Evolutionary conservation across 2,888 invertebrate genomes (phyloP).

Genomic region (Ichneumon xanthorius): DNA sequence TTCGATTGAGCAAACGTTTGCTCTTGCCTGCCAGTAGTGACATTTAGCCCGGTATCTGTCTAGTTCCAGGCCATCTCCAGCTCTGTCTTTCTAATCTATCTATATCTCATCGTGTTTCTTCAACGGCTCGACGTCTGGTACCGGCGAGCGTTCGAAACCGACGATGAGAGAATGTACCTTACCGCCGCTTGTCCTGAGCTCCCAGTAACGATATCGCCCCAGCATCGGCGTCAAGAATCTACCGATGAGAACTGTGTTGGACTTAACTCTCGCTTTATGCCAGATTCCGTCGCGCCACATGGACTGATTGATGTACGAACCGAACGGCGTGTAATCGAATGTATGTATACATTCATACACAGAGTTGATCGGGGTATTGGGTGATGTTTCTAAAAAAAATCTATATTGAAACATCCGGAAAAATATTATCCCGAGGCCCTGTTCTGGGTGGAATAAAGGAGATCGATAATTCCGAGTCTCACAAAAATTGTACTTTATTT

Average conservation of each 20-base stretch:
- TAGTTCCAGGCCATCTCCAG: constrained; percentile 73
- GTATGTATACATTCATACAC: not conserved
- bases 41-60: constrained; percentile 80
- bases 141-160: constrained; percentile 30
- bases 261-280: constrained; percentile 33
- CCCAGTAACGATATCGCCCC: constrained; percentile 31
- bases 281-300: constrained; percentile 19
- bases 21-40: constrained; percentile 74
- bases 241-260: constrained; percentile 43
- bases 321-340: constrained; percentile 21
- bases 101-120: constrained; percentile 56
- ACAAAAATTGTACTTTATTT: not conserved
- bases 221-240: constrained; percentile 46
- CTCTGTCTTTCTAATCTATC: constrained; percentile 31
- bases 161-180: constrained; percentile 43
- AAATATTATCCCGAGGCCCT: not conserved
- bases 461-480: too few relatives aligned
- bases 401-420: not conserved
- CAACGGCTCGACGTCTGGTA: constrained; percentile 48
- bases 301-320: constrained; percentile 12
- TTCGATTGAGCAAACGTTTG: constrained; percentile 78
- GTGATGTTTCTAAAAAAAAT: not conserved
- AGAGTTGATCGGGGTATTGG: not conserved
- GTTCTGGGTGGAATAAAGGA: too few relatives aligned
- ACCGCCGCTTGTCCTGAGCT: constrained; percentile 39